Conservation (phyloP, 2,797 vertebrate species). For the Vespertilio murinus region DNA sequence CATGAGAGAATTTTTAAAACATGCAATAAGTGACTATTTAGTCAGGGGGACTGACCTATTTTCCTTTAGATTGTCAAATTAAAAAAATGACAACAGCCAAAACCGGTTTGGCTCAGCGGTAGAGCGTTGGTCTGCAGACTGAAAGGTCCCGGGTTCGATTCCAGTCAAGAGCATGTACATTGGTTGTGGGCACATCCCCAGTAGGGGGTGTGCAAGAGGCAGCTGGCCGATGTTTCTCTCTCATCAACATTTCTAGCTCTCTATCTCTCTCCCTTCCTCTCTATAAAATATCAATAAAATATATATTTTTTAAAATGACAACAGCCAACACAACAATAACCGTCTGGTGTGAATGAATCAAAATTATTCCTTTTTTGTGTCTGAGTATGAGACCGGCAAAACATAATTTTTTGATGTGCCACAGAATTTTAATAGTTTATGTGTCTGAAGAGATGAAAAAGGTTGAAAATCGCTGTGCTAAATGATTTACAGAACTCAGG, state of each 20-base stretch:
- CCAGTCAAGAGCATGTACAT: too few relatives aligned
- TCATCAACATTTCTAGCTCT: too few relatives aligned
- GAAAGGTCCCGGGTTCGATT: too few relatives aligned
- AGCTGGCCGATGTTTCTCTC: too few relatives aligned
- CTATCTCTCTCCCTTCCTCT: too few relatives aligned
- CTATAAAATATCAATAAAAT: too few relatives aligned
- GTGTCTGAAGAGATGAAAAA: neutral
- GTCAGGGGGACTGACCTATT: neutral
- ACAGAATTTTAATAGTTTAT: neutral
- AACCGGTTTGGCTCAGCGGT: too few relatives aligned
- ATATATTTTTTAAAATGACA: too few relatives aligned
- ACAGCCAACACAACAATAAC: neutral
- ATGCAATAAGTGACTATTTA: neutral
- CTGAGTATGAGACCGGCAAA: neutral
- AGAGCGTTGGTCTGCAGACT: too few relatives aligned
- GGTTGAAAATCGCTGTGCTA: neutral
- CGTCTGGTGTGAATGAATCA: neutral
- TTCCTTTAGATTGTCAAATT: neutral
- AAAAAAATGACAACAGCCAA: neutral
- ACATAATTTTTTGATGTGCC: neutral
- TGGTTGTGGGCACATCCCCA: too few relatives aligned
- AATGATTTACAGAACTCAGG: neutral
- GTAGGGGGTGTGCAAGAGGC: too few relatives aligned
- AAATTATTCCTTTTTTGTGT: neutral
- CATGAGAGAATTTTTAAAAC: neutral